Evolutionary conservation across 1,140 invertebrate species (phyloP).

Genomic region (Acyrthosiphon pisum): DNA sequence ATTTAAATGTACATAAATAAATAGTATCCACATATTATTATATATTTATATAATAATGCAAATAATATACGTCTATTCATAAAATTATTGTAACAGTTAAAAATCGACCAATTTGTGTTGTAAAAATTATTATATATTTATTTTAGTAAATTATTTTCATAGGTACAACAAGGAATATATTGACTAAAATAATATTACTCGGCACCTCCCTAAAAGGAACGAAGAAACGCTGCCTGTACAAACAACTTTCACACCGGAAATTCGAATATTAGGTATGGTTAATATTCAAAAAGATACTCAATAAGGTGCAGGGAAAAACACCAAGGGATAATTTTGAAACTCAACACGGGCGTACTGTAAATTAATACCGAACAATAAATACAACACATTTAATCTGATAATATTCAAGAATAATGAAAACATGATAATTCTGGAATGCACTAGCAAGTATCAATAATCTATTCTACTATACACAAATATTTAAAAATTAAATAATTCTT

Average conservation of each 20-base stretch:
- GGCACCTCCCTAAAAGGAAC: background rate
- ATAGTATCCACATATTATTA: background rate
- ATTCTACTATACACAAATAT: background rate
- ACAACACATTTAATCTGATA: background rate
- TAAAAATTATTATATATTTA: slow-evolving; percentile 3
- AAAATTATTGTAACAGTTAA: background rate
- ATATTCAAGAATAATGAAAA: background rate
- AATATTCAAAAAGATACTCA: background rate
- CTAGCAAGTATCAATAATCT: background rate
- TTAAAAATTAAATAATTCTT: background rate
- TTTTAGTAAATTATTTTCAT: background rate
- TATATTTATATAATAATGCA: background rate
- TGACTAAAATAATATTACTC: background rate
- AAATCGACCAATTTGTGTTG: background rate
- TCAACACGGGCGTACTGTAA: background rate
- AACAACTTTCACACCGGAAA: slow-evolving; percentile 28
- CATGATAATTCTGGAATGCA: background rate
- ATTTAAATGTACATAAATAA: background rate
- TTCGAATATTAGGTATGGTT: background rate
- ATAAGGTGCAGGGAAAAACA: slow-evolving; percentile 2
- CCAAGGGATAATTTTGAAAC: background rate
- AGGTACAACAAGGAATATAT: background rate
- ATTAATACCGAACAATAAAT: background rate
- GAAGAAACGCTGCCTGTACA: background rate
- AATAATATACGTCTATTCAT: background rate